These are phyloP conservation scores for Sphaerophoria rueppellii DNA, from an alignment of 2,888 invertebrate genomes.

Conservation along the genomic window DNA sequence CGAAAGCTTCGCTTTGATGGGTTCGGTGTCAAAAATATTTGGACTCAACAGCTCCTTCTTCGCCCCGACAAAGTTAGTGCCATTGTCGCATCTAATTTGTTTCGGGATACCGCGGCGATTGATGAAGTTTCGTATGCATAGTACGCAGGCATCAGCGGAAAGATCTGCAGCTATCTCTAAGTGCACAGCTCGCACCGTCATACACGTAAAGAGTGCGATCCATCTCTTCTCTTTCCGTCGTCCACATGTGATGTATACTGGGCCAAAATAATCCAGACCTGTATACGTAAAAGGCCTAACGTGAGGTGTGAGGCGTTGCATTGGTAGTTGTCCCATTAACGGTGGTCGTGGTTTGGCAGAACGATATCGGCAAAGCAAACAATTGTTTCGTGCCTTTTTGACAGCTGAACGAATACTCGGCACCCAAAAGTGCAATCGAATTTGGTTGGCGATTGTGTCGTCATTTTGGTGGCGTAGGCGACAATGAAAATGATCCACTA, in stretches of 20 bases:
- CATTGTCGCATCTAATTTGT: neutral
- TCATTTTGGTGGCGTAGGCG: slow-evolving; percentile 53
- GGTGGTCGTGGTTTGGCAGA: slow-evolving; percentile 1
- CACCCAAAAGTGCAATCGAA: slow-evolving; percentile 16
- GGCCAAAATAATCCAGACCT: neutral
- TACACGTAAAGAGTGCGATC: neutral
- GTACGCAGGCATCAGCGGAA: neutral
- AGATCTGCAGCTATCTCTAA: neutral
- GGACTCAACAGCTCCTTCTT: neutral
- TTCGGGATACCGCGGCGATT: too few species aligned
- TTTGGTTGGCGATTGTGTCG: slow-evolving; percentile 28
- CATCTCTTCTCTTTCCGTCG: neutral
- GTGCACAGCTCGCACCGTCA: neutral
- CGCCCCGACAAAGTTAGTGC: neutral
- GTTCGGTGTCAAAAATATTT: neutral
- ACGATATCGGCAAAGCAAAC: neutral
- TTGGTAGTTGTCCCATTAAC: slow-evolving; percentile 10
- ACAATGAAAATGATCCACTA: slow-evolving; percentile 48
- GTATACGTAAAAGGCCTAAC: slow-evolving; percentile 40
- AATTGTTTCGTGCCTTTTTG: neutral
- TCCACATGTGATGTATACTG: neutral
- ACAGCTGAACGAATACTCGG: neutral
- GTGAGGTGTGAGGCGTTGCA: slow-evolving; percentile 31
- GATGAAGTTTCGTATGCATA: neutral
- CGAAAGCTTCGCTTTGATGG: slow-evolving; percentile 24